These are phyloP conservation scores for Acanthochromis polyacanthus DNA, from an alignment of 2,113 vertebrate species.

Conservation along the genomic window DNA sequence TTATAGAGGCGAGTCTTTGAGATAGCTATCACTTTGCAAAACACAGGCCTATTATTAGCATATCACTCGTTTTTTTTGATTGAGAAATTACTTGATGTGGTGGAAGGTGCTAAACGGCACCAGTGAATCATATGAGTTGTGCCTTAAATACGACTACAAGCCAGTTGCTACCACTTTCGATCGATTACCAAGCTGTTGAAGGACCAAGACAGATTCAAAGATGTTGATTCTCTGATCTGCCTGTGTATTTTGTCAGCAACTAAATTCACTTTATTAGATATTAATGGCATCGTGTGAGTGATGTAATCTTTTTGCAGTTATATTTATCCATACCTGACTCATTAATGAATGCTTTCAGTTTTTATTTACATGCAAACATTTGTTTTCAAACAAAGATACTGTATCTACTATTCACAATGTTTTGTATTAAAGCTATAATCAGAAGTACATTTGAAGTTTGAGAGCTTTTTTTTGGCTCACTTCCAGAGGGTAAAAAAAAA, in stretches of 20 bases:
- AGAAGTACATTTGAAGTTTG: background rate
- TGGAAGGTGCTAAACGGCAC: no score
- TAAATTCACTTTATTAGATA: background rate
- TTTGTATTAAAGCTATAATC: background rate
- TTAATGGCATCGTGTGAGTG: background rate
- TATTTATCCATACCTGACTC: background rate
- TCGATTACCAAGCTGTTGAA: background rate
- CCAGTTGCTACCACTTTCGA: background rate
- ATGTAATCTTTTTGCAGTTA: background rate
- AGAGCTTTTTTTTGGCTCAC: background rate
- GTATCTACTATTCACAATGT: background rate
- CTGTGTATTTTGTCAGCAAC: background rate
- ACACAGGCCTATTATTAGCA: no score
- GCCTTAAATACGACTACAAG: background rate
- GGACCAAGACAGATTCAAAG: background rate
- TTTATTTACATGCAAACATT: background rate
- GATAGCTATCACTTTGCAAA: no score
- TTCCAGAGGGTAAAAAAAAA: background rate
- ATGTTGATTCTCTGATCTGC: background rate
- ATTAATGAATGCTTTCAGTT: background rate
- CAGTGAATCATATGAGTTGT: background rate
- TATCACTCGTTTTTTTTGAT: no score
- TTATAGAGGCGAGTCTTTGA: conserved; percentile 15
- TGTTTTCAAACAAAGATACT: no score
- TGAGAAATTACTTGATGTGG: no score